phyloP scores from a whole-genome alignment of 2,113 vertebrate species.

The Larimichthys crocea region DNA sequence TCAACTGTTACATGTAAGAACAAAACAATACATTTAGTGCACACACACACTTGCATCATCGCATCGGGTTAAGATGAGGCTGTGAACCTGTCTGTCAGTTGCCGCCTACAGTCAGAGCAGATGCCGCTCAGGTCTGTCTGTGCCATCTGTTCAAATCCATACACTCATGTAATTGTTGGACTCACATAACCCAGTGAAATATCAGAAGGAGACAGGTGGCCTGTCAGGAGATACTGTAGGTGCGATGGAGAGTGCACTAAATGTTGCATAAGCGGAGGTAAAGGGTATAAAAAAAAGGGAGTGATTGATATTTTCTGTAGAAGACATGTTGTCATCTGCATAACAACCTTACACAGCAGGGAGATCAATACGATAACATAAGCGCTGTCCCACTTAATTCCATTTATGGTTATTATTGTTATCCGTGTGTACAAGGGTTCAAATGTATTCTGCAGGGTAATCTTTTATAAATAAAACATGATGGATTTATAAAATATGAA shows the following conservation, averaged over 20 bases:
- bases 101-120: conserved; percentile 40
- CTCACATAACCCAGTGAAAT: conserved; percentile 15
- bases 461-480: neutral
- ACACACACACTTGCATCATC: neutral
- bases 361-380: neutral
- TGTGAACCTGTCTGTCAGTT: conserved; percentile 20
- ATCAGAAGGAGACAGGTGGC: conserved; percentile 20
- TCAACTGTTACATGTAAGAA: neutral
- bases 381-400: neutral
- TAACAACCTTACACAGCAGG: neutral
- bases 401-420: neutral
- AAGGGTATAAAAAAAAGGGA: neutral
- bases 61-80: conserved; percentile 13
- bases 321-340: neutral
- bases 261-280: neutral
- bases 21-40: neutral
- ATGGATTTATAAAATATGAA: conserved; percentile 11
- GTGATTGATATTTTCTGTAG: neutral
- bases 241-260: neutral
- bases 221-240: neutral
- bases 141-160: conserved; percentile 40
- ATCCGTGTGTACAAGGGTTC: neutral
- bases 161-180: neutral
- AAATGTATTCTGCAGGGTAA: neutral
- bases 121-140: conserved; percentile 53